Evolutionary conservation across 2,888 invertebrate genomes (phyloP).

Genomic region (Diplolepis rosae): DNA sequence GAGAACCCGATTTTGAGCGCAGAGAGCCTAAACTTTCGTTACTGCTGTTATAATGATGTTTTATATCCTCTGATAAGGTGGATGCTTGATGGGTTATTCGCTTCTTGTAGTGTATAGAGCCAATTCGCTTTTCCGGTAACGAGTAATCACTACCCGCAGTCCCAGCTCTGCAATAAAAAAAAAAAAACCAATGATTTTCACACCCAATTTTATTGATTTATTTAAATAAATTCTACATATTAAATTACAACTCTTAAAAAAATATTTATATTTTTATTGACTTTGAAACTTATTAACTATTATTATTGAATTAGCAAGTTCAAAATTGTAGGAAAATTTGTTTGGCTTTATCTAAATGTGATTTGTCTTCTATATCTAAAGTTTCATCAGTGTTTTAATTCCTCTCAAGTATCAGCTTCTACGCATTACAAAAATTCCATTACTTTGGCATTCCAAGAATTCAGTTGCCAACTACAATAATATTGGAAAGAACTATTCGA

Average conservation of each 20-base stretch:
- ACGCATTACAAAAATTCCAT: neutral
- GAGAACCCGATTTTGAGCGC: conserved; percentile 75
- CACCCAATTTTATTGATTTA: no score
- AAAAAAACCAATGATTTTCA: no score
- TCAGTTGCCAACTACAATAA: neutral
- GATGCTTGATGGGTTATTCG: conserved; percentile 72
- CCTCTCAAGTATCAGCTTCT: neutral
- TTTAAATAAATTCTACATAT: no score
- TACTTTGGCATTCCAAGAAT: neutral
- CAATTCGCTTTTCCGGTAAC: conserved; percentile 74
- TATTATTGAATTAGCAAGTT: no score
- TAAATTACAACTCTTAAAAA: no score
- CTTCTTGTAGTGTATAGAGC: conserved; percentile 71
- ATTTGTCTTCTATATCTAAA: neutral
- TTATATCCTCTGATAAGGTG: conserved; percentile 75
- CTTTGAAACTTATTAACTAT: no score
- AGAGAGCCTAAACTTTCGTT: conserved; percentile 85
- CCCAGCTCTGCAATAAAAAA: conserved; percentile 71
- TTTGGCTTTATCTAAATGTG: neutral
- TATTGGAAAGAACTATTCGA: neutral
- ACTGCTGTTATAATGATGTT: conserved; percentile 83
- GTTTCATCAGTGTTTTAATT: neutral
- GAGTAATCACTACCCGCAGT: conserved; percentile 76
- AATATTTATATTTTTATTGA: no score
- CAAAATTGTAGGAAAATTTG: no score